These are phyloP conservation scores for Endomychus coccineus DNA, from an alignment of 2,888 invertebrate species.

Conservation along the genomic window DNA sequence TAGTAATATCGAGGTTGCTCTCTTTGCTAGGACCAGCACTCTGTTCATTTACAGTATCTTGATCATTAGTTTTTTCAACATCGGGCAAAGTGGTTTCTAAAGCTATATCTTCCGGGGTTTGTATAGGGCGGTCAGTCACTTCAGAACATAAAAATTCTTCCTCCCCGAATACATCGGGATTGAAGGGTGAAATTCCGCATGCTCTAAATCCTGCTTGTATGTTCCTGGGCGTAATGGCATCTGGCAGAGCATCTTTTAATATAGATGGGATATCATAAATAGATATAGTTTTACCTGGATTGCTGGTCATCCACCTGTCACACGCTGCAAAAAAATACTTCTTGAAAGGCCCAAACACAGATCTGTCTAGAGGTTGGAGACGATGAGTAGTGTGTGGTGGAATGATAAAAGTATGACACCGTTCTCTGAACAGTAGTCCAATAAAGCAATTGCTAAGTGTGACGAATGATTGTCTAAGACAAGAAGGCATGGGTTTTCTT, in stretches of 20 bases:
- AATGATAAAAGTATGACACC: constrained; percentile 4
- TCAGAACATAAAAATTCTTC: constrained; percentile 16
- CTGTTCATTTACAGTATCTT: no score
- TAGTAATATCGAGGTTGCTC: no score
- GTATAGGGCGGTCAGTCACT: constrained; percentile 8
- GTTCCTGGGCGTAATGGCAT: constrained; percentile 15
- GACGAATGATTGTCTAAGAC: constrained; percentile 5
- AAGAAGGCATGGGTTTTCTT: not conserved
- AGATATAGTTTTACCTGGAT: constrained; percentile 19
- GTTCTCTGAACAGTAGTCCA: constrained; percentile 7
- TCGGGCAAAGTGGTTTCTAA: no score
- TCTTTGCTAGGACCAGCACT: no score
- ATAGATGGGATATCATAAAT: constrained; percentile 19
- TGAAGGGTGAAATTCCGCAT: constrained; percentile 23
- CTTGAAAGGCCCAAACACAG: constrained; percentile 17
- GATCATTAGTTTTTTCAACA: no score
- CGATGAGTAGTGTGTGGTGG: constrained; percentile 10
- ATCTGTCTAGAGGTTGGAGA: constrained; percentile 17
- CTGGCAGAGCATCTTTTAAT: constrained; percentile 9
- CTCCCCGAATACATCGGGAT: constrained; percentile 19
- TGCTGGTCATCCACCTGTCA: constrained; percentile 18
- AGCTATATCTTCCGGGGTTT: no score
- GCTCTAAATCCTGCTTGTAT: constrained; percentile 22
- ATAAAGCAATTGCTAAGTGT: constrained; percentile 2
- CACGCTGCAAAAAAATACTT: constrained; percentile 6